Base-by-base conservation (phyloP, 2,113 vertebrate genomes). In the Epinephelus cyanopodus region DNA sequence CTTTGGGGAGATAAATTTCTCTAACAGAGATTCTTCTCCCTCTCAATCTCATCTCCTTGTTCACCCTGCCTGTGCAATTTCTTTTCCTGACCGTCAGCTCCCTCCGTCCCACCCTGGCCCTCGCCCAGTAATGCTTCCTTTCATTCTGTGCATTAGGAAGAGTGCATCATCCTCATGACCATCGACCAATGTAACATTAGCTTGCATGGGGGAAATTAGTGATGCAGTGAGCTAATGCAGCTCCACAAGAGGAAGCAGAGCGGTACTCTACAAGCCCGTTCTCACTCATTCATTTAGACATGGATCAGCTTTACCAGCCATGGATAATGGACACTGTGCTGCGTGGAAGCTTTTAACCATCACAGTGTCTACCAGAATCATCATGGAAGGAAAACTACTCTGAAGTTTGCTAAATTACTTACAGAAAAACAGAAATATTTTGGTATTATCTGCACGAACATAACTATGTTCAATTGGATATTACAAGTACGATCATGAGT, bases 161-260 rank as follows among this genome's bases (percentile, higher is more conserved):
- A 82, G 71, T 66, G 81, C 79, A 60, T 50, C 71, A 60, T 62
- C 39, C 53, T 60, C 54, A n/a, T 62, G 66, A 39, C 53, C 82
- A 50, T 77, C 61, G 47, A 89, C 64, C 67, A 45, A 0, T 19
- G 80, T 53, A 79, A 58, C 85, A 86, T 92, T 66, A 88, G 83
- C 74, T 66, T 18, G 17, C 67, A 10, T 63, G 74, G 53, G 63
- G 63, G 42, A 71, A 66, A 82, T 66, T 65, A 85, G 85, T 21
- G 58, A 77, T 17, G 52, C 25, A 9, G 48, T 17, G 17, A 75
- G 53, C 73, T 89, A 85, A 88, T 86, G 86, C 54, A 68, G 57
- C 45, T 63, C n/a, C 17, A 68, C 54, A 56, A 17, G 61, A 82
- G 82, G 50, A 87, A 82, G 68, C 61, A 18, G 70, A 74, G 63